Conservation (phyloP, 2,113 vertebrate species). For the Alces alces region DNA sequence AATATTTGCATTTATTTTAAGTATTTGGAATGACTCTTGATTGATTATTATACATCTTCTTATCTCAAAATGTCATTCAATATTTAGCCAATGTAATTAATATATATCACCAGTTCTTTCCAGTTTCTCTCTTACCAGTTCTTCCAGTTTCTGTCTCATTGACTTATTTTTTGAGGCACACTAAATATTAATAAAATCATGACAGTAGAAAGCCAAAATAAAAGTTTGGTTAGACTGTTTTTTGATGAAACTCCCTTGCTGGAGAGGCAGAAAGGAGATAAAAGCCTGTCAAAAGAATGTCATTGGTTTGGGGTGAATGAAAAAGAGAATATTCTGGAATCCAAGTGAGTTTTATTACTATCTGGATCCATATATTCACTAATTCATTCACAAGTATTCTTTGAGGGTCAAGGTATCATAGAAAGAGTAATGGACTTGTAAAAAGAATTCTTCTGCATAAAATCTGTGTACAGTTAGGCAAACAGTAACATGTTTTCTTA, state of each 20-base stretch:
- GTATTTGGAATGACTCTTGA: constrained; percentile 2
- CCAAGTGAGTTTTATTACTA: constrained; percentile 6
- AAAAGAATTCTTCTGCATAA: neutral
- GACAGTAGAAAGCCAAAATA: neutral
- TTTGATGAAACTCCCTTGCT: neutral
- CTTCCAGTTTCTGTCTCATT: neutral
- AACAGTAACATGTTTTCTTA: neutral
- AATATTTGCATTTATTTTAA: constrained; percentile 57
- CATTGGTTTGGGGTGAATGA: neutral
- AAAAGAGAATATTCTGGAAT: neutral
- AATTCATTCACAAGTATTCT: constrained; percentile 18
- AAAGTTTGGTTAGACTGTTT: neutral
- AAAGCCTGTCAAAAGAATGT: neutral
- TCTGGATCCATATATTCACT: neutral
- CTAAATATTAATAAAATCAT: constrained; percentile 43
- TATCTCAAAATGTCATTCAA: constrained; percentile 25
- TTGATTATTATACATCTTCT: constrained; percentile 34
- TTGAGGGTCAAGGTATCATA: neutral
- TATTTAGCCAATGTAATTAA: constrained; percentile 36
- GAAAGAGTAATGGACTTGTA: neutral
- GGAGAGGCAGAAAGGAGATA: neutral
- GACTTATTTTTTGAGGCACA: constrained; percentile 28
- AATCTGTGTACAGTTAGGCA: neutral
- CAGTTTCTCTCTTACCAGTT: neutral
- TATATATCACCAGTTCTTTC: neutral